Base-by-base conservation (phyloP, 2,797 vertebrate species). In the Macrochelys suwanniensis region DNA sequence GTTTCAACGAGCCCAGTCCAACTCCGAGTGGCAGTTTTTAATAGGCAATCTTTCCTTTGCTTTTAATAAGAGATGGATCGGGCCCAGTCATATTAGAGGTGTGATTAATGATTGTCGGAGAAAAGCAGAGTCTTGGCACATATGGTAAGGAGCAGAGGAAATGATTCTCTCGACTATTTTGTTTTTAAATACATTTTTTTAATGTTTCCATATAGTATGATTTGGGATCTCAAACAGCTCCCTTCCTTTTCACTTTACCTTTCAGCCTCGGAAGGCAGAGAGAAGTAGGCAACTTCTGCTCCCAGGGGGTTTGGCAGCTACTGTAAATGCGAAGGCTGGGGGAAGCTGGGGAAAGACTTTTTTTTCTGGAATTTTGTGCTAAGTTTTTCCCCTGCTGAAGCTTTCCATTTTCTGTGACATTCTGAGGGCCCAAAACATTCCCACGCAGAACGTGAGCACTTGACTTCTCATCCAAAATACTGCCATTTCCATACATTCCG, bases 261-360 rank as follows among this genome's bases (percentile, higher is more conserved):
- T 96, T 96, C 95, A 96, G 89, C 1, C 25, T 68, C 84, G 81
- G 78, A 91, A 86, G 92, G 91, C 82, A 96, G 54, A 80, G 88
- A 96, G 82, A 94, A 97, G 89, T n/a, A 88, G 84, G 84, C 61
- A 91, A 57, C 89, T 95, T 91, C 89, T 93, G 90, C 91, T 94
- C 49, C 85, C 88, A 87, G 56, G 84, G 78, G 93, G 79, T 61
- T 86, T 95, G 94, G 96, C 96, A 97, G 94, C 95, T 94, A 93
- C 37, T 17, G 94, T 91, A 97, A 97, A 95, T 95, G 95, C 95
- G 95, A 95, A 96, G 96, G 96, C 96, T 96, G 96, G 88, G 97
- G 96, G 95, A 97, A 95, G 96, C 31, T 89, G 92, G 92, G 96
- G 96, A 97, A 96, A 97, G 90, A 96, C 95, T 92, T 94, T 94